These are phyloP conservation scores for Microtus ochrogaster DNA, from an alignment of 2,113 vertebrate genomes.

Conservation along the genomic window DNA sequence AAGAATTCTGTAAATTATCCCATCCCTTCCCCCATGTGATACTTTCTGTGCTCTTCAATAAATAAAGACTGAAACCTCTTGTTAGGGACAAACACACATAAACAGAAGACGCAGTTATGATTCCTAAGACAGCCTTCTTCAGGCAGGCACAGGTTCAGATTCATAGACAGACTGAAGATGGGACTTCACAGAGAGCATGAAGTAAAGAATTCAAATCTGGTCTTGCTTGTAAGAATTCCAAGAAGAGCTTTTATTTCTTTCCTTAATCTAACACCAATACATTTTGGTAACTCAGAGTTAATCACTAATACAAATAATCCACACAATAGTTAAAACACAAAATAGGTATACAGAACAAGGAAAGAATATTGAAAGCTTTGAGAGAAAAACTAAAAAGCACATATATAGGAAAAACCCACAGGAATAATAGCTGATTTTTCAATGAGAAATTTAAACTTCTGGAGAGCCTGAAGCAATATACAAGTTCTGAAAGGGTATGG, in stretches of 20 bases:
- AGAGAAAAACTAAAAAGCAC: neutral
- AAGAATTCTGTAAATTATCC: neutral
- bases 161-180: neutral
- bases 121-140: neutral
- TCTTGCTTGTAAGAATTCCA: neutral
- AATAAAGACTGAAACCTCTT: neutral
- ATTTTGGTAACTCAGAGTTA: neutral
- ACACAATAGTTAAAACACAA: neutral
- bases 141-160: neutral
- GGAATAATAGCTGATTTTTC: neutral
- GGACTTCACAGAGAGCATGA: neutral
- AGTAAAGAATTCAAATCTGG: neutral
- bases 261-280: neutral
- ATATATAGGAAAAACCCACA: neutral
- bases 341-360: neutral
- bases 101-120: neutral
- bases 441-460: neutral
- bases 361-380: neutral
- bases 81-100: neutral
- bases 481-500: neutral
- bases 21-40: neutral
- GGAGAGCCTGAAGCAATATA: neutral
- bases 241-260: neutral
- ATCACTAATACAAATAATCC: neutral
- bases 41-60: neutral